Base-by-base conservation (phyloP, 2,888 invertebrate species). In the Dasypogon diadema region DNA sequence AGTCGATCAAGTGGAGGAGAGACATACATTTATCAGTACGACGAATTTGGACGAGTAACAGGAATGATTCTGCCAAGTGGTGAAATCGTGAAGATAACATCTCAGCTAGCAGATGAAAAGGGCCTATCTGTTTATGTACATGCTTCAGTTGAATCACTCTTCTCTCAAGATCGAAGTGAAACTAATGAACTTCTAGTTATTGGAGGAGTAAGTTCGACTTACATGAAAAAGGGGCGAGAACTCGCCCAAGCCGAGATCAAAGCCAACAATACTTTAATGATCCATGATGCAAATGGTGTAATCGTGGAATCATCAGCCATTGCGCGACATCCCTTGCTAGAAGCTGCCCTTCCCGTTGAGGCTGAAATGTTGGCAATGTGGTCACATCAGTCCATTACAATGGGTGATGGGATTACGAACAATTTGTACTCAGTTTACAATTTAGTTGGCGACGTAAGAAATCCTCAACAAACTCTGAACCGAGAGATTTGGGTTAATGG, bases 21-120 rank as follows among this genome's bases (percentile, higher is more conserved):
- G 82, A 94, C 96, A 0, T 95, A 93, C 79, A 93, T 96, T 80
- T 98, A 97, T 86, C 92, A 94, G 82, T 98, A 97, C 82, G 96
- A 98, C 82, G 91, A 92, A 84, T 90, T 95, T 78, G 98, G 98
- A 1, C 90, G 97, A 55, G 92, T 96, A 2, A 92, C 92, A 0
- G 92, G 93, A 81, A 93, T 95, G 73, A 93, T 95, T 78, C 89
- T 96, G 84, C 96, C 98, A 24, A 97, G 96, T 79, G 98, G 98
- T 75, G 96, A 97, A 87, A 92, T 92, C 81, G 90, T 96, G 14
- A 91, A 92, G 79, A 90, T 96, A 76, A 89, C 89, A 14, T 95
- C 95, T 0, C 92, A 92, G 78, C 88, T 96, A 77, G 92, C 93
- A 8, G 90, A 91, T 80, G 91, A 91, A 80, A 92, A 93, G 82